Evolutionary conservation across 1,140 invertebrate genomes (phyloP), one percentile per base, ranked within the genome.

Genomic region (Conopomorpha cramerella): DNA sequence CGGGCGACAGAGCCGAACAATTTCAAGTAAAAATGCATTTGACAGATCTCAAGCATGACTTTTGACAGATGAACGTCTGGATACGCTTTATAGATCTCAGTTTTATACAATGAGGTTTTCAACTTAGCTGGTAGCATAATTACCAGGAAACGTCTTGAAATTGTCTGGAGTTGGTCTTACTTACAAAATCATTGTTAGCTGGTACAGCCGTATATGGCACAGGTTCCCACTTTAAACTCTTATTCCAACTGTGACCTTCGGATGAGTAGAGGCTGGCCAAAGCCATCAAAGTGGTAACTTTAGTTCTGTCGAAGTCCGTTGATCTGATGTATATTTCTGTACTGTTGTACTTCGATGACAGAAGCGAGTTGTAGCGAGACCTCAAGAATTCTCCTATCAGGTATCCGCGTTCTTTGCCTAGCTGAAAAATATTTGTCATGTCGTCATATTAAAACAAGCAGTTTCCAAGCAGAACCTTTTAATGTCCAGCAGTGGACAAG

Each of bases 311-410:
- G n/a, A 43, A 47, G 17, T 50, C 47, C 3, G 51, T 53, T 15
- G 47, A 50, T 3, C 47, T 27, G 12, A 54, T 40, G 39, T 44
- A 50, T n/a, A 54, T 32, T 35, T 50, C 45, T 7, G 42, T 42
- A 0, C 8, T 7, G 36, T 54, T 54, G 43, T 46, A 54, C 10
- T 44, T 18, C 1, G 28, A 31, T 1, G 43, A 40, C 2, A 54
- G 36, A 3, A 50, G 30, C 2, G 16, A 29, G 25, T 36, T 26
- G 34, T 54, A 54, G 0, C 48, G 40, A 2, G 16, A 11, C 1
- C 39, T 17, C 6, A 54, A 40, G 19, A 28, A 41, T 18, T 48
- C 8, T 1, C 51, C 51, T n/a, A 50, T 8, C 8, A 34, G 6
- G 31, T 46, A 54, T n/a, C 26, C 26, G 7, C 40, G 33, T 0